phyloP scores from a whole-genome alignment of 2,888 invertebrate genomes.

The Tillus elongatus region DNA sequence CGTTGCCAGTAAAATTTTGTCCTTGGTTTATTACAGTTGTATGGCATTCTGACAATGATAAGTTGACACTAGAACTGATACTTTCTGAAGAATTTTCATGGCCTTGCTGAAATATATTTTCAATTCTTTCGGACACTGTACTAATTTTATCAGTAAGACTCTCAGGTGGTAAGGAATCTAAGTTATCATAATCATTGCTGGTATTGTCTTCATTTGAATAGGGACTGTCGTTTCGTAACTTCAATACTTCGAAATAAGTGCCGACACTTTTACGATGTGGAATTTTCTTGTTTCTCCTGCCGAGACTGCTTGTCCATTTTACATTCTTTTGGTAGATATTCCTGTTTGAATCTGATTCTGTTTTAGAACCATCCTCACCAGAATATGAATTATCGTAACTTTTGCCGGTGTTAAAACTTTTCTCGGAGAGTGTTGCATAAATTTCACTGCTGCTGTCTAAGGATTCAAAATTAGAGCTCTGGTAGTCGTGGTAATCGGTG shows the following conservation, averaged over 20 bases:
- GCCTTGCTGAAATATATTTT: constrained; percentile 42
- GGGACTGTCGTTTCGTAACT: constrained; percentile 38
- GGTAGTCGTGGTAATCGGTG: constrained; percentile 36
- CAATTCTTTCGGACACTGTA: constrained; percentile 49
- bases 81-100: constrained; percentile 33
- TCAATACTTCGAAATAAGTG: constrained; percentile 40
- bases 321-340: constrained; percentile 36
- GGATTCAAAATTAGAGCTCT: constrained; percentile 39
- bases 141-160: constrained; percentile 50
- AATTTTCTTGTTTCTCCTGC: constrained; percentile 30
- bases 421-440: constrained; percentile 37
- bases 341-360: constrained; percentile 23
- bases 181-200: constrained; percentile 42
- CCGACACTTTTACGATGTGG: constrained; percentile 36
- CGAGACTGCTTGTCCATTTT: constrained; percentile 31
- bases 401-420: constrained; percentile 34
- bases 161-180: constrained; percentile 39
- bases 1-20: constrained; percentile 4
- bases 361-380: constrained; percentile 15
- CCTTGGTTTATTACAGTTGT: constrained; percentile 26
- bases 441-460: constrained; percentile 40
- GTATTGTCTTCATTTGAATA: constrained; percentile 48
- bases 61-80: constrained; percentile 44
- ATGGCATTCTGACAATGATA: constrained; percentile 50
- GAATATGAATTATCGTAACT: constrained; percentile 15